These are phyloP conservation scores for Tricholaema leucomelas DNA, from an alignment of 2,113 vertebrate species.

Conservation along the genomic window DNA sequence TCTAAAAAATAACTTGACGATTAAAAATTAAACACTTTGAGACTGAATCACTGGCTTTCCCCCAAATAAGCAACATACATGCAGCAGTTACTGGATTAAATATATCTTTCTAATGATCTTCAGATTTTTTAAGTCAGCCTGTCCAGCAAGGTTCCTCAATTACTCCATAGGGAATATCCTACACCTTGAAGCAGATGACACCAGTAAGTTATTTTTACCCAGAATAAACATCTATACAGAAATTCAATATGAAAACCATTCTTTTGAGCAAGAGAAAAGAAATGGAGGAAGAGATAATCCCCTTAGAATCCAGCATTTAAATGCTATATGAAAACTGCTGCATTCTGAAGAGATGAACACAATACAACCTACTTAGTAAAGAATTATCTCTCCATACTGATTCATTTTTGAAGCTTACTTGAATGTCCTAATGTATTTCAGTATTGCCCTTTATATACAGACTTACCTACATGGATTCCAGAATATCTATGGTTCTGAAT, in stretches of 20 bases:
- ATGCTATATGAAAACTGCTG: neutral
- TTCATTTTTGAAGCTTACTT: neutral
- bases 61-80: neutral
- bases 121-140: neutral
- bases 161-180: neutral
- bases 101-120: neutral
- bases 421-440: neutral
- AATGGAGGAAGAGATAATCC: neutral
- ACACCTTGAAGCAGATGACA: neutral
- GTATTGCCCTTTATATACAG: neutral
- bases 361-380: neutral
- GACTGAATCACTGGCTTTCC: neutral
- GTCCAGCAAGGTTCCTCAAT: neutral
- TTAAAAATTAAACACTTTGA: neutral
- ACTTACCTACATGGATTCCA: neutral
- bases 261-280: neutral
- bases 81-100: neutral
- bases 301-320: neutral
- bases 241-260: neutral
- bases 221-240: neutral
- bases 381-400: neutral
- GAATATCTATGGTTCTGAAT: neutral
- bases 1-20: neutral
- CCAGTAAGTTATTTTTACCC: neutral
- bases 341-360: neutral